phyloP scores from a whole-genome alignment of 2,888 invertebrate species.

The Heliconius erato region DNA sequence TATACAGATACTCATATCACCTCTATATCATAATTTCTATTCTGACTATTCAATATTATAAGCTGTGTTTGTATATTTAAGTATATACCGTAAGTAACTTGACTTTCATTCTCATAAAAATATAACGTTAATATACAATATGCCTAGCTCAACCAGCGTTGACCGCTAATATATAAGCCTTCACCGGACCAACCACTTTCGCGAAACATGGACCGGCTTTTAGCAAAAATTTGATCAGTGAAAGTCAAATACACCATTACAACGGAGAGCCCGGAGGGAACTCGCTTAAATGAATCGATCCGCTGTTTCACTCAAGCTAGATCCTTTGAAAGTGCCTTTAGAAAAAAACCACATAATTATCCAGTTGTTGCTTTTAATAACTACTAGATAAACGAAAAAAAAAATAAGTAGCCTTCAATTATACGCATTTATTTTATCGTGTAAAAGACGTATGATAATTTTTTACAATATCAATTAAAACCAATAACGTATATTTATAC shows the following conservation, averaged over 20 bases:
- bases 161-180: conserved; percentile 60
- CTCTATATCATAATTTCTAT: background rate
- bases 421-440: conserved; percentile 22
- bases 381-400: background rate
- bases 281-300: conserved; percentile 68
- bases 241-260: conserved; percentile 73
- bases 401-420: background rate
- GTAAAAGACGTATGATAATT: background rate
- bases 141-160: conserved; percentile 63
- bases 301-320: conserved; percentile 53
- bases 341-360: conserved; percentile 42
- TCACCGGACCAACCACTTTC: conserved; percentile 81
- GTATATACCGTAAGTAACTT: background rate
- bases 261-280: conserved; percentile 62
- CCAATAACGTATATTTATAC: conserved; percentile 35
- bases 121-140: conserved; percentile 56
- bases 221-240: conserved; percentile 86
- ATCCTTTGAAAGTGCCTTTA: conserved; percentile 36
- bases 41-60: background rate
- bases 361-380: background rate
- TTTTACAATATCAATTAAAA: conserved; percentile 46
- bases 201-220: conserved; percentile 82
- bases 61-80: conserved; percentile 22
- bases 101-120: conserved; percentile 25
- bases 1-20: background rate